Evolutionary conservation across 1,140 invertebrate genomes (phyloP), one percentile per base, ranked within the genome.

Genomic region (Lordiphosa collinella): DNA sequence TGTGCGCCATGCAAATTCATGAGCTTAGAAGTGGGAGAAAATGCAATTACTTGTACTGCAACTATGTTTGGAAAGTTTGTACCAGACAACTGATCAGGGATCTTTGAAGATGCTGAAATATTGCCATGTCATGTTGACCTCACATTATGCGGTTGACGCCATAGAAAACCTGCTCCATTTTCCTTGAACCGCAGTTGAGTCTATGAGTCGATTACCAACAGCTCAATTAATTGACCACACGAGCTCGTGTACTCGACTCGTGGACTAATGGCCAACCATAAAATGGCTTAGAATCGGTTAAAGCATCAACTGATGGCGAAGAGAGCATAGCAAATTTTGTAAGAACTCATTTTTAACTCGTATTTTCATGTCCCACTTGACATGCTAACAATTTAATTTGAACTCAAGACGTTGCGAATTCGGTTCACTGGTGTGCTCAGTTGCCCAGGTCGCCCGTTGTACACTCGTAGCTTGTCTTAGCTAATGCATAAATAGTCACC

Each of bases 381-480:
- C 78, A 71, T 48, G 71, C 78, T 80, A 80, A 80, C 76, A 72
- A 80, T 84, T 80, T 80, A 80, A 80, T 80, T 82, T 80, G 78
- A 82, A 84, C 78, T 37, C 66, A 55, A 76, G 55, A 63, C 49
- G 36, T 54, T 68, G 63, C 75, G 44, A 80, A 80, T 79, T 72
- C 57, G 36, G 52, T 47, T 57, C 53, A 38, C 35, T 37, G 47
- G 34, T 36, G 4, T 48, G 46, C 32, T 4, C 10, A 10, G 31
- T 31, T 34, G 46, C 32, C 10, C 14, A 7, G 31, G 46, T 34
- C 32, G 5, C 11, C 6, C 36, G 18, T 57, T 56, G 52, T 67
- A 56, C 61, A 56, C 48, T 29, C 25, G 25, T 32, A 35, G 48
- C 18, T 44, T 12, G 35, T 36, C 48, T 67, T 62, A 38, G 59